Evolutionary conservation across 2,888 invertebrate genomes (phyloP), one percentile per base, ranked within the genome.

Genomic region (Gandaritis pyraliata): DNA sequence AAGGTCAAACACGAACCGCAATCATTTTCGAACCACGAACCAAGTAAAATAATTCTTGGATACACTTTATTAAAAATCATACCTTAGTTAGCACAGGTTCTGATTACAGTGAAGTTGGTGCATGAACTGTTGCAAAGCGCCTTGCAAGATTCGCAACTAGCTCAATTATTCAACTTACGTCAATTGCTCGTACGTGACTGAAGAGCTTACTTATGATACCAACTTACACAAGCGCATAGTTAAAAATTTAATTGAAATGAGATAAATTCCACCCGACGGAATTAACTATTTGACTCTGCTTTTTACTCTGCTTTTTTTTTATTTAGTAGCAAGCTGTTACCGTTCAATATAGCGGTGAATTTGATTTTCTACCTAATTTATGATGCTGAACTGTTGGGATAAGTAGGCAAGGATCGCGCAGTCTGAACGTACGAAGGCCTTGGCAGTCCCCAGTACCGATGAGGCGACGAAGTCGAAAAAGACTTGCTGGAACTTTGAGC

Each of bases 211-310:
- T 46, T 11, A n/a, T 10, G 48, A 15, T 53, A 33, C 30, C 43
- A 18, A 33, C 29, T 33, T 33, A 30, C 8, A 46, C n/a, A 54
- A 54, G 45, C 36, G 12, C 33, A 13, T 18, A 54, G 54, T 46
- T 46, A 47, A 55, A 55, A 55, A 55, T 15, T 18, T 47, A 55
- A 16, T 18, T 8, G 50, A 50, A 55, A 45, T 60, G 29, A 52
- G 43, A 48, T 43, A 41, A 58, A 54, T 63, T 54, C 41, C 49
- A 55, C 13, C 39, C 46, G 43, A 33, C 54, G 33, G 50, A 50
- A 63, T 58, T 58, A 58, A 64, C 49, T 50, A 58, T 45, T 61
- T 30, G 52, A 64, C 51, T 39, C 41, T 30, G 59, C 49, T 66
- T 61, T 8, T 2, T 41, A 65, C n/a, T n/a, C n/a, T n/a, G 49